Evolutionary conservation across 1,140 invertebrate genomes (phyloP).

Genomic region (Drosophila rhopaloa): DNA sequence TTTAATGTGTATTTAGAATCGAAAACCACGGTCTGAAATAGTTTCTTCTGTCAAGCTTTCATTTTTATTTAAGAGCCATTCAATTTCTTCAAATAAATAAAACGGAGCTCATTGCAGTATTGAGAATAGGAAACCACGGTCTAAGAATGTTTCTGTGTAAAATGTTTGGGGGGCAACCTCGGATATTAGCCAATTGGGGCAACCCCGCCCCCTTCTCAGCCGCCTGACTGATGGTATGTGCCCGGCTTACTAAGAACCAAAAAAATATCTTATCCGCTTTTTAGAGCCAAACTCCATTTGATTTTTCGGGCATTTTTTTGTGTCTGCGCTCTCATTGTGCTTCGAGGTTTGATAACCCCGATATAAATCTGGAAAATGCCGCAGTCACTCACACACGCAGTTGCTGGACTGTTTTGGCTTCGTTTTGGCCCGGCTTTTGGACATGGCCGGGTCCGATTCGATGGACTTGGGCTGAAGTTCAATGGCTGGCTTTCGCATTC

Average conservation of each 20-base stretch:
- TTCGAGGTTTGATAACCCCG: slow-evolving; percentile 61
- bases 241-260: slow-evolving; percentile 43
- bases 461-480: slow-evolving; percentile 24
- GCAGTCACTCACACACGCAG: slow-evolving; percentile 59
- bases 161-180: not conserved
- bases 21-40: too few species aligned
- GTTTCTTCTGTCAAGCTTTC: too few species aligned
- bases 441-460: slow-evolving; percentile 14
- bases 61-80: too few species aligned
- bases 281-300: slow-evolving; percentile 30
- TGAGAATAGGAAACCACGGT: not conserved
- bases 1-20: too few species aligned
- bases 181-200: not conserved
- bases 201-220: not conserved
- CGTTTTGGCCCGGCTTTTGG: slow-evolving; percentile 14
- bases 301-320: slow-evolving; percentile 19
- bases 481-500: slow-evolving; percentile 46
- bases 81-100: too few species aligned
- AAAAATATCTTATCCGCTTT: slow-evolving; percentile 23
- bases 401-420: slow-evolving; percentile 25
- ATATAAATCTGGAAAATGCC: slow-evolving; percentile 73
- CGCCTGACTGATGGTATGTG: slow-evolving; percentile 45
- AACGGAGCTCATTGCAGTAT: too few species aligned
- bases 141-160: slow-evolving; percentile 1
- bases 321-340: slow-evolving; percentile 39